These are phyloP conservation scores for Acanthopagrus latus DNA, from an alignment of 2,797 vertebrate species.

Conservation along the genomic window DNA sequence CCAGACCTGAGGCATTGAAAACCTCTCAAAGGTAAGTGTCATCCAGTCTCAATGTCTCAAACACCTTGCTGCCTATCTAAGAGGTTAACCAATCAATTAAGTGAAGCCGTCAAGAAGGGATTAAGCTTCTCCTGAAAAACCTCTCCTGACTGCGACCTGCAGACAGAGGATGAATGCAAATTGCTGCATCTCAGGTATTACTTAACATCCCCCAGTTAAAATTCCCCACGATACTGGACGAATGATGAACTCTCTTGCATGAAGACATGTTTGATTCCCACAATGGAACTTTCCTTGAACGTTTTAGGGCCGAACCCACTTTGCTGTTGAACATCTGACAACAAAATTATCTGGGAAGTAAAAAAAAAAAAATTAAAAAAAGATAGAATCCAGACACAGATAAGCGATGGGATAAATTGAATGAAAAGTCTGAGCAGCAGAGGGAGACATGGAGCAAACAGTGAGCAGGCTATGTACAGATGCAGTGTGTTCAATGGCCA, in stretches of 20 bases:
- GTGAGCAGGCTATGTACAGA: background rate
- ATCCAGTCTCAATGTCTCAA: background rate
- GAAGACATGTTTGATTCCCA: background rate
- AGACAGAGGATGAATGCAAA: background rate
- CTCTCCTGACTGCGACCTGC: background rate
- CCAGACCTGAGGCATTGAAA: background rate
- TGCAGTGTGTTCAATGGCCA: background rate
- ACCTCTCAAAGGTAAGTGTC: slow-evolving; percentile 1
- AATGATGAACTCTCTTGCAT: background rate
- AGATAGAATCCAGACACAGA: background rate
- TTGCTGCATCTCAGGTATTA: background rate
- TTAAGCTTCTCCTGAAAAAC: background rate
- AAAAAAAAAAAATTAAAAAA: too few species aligned
- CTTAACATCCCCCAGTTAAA: background rate
- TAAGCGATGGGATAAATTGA: background rate
- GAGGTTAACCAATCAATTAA: background rate
- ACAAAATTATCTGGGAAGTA: background rate
- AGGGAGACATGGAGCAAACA: slow-evolving; percentile 47
- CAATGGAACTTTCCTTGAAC: background rate
- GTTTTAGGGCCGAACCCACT: background rate
- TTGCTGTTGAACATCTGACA: background rate
- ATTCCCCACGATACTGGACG: background rate
- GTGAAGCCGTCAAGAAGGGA: background rate
- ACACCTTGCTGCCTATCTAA: background rate
- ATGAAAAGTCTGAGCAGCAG: slow-evolving; percentile 44